Evolutionary conservation across 1,140 invertebrate species (phyloP).

Genomic region (Metaphire vulgaris): DNA sequence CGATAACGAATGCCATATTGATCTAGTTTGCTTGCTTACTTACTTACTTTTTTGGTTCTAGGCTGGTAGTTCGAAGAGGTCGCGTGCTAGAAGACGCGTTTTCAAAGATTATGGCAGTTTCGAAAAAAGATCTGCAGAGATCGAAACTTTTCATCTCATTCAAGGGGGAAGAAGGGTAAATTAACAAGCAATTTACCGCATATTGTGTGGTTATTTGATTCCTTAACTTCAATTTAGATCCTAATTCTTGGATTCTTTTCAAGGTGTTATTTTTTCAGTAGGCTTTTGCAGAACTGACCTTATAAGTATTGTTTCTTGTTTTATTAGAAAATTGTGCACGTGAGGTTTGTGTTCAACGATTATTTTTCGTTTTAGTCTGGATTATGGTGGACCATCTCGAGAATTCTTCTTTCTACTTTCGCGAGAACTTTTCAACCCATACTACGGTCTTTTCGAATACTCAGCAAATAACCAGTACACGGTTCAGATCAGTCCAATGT

Average conservation of each 20-base stretch:
- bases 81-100: slow-evolving; percentile 92
- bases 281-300: background rate
- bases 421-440: slow-evolving; percentile 92
- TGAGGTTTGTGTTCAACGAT: background rate
- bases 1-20: background rate
- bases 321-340: slow-evolving; percentile 7
- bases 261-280: background rate
- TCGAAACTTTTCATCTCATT: slow-evolving; percentile 90
- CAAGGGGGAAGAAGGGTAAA: slow-evolving; percentile 83
- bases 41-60: too few species aligned
- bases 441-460: slow-evolving; percentile 96
- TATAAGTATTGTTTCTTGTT: slow-evolving; percentile 8
- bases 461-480: slow-evolving; percentile 96
- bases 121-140: slow-evolving; percentile 89
- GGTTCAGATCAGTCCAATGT: slow-evolving; percentile 96
- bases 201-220: slow-evolving; percentile 3
- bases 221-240: background rate
- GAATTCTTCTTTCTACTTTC: slow-evolving; percentile 97
- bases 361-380: slow-evolving; percentile 56
- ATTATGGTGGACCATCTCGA: slow-evolving; percentile 90
- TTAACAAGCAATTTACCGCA: background rate
- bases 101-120: slow-evolving; percentile 89
- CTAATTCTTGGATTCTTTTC: background rate
- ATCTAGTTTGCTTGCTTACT: too few species aligned
- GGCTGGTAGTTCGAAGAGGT: slow-evolving; percentile 82